A percentile compares a stretch with the other conserved stretches of the same genome.
phyloP scores from a whole-genome alignment of 2,888 invertebrate genomes.

The Asteroscopus sphinx region DNA sequence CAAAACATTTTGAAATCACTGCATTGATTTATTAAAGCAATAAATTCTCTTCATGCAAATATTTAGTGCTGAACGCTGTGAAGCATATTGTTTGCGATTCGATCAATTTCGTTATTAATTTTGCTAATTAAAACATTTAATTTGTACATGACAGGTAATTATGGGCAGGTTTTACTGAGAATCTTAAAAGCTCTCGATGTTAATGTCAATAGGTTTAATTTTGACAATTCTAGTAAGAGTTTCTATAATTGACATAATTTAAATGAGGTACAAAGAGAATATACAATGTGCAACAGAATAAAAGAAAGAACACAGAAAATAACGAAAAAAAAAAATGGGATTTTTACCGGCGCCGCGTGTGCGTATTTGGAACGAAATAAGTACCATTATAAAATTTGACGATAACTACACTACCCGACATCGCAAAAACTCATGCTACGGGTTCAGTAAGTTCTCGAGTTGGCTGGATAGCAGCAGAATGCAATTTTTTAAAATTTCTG shows the following conservation, averaged over 20 bases:
- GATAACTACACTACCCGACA: too few species aligned
- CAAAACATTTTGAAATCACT: slow-evolving; percentile 42
- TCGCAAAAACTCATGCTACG: too few species aligned
- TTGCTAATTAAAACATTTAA: slow-evolving; percentile 35
- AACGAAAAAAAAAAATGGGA: too few species aligned
- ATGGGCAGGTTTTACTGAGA: slow-evolving; percentile 20
- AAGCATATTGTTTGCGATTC: slow-evolving; percentile 42
- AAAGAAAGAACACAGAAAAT: too few species aligned
- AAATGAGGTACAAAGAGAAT: too few species aligned
- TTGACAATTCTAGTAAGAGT: background rate
- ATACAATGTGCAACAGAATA: too few species aligned
- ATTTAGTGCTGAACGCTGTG: slow-evolving; percentile 48
- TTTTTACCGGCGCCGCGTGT: too few species aligned
- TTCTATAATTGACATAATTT: background rate
- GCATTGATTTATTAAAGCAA: slow-evolving; percentile 50
- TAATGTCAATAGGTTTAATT: slow-evolving; percentile 24
- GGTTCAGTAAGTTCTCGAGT: too few species aligned
- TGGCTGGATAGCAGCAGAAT: too few species aligned
- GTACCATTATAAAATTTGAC: too few species aligned
- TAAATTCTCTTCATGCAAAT: slow-evolving; percentile 49
- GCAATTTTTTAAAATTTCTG: too few species aligned
- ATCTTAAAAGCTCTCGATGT: slow-evolving; percentile 25
- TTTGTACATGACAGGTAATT: slow-evolving; percentile 47
- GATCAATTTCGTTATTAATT: slow-evolving; percentile 37
- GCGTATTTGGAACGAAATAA: too few species aligned